A percentile compares a stretch with the other conserved stretches of the same genome.
phyloP scores from a whole-genome alignment of 1,140 invertebrate species.

The Aphelinus atriplicis region DNA sequence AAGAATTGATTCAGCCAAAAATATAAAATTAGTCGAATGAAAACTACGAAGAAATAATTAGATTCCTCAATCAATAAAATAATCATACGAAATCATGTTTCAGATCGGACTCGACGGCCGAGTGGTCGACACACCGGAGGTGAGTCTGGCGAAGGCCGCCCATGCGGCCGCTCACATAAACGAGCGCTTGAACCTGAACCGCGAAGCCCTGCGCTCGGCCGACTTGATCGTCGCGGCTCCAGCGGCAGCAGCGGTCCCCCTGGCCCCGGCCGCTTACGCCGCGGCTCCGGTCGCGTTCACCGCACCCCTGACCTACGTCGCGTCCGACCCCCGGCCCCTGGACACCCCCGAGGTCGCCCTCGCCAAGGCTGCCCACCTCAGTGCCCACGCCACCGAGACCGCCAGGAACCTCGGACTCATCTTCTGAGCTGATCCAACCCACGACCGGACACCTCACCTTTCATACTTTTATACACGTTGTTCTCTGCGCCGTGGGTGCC shows the following conservation, averaged over 20 bases:
- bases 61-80: neutral
- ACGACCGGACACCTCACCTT: too few species aligned
- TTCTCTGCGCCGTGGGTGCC: neutral
- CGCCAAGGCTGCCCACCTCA: conserved; percentile 69
- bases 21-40: too few species aligned
- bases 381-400: conserved; percentile 60
- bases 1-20: too few species aligned
- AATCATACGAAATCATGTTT: conserved; percentile 13
- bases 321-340: conserved; percentile 49
- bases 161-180: conserved; percentile 67
- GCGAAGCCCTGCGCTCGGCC: conserved; percentile 50
- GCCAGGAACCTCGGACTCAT: conserved; percentile 24
- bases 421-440: neutral
- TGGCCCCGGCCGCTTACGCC: neutral
- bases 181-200: conserved; percentile 51
- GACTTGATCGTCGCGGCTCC: conserved; percentile 14
- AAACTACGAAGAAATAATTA: neutral
- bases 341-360: conserved; percentile 61
- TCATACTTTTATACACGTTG: neutral
- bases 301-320: conserved; percentile 34
- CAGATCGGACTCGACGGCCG: conserved; percentile 59
- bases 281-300: neutral
- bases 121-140: conserved; percentile 68
- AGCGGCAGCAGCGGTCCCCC: neutral
- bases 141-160: conserved; percentile 66